Evolutionary conservation across 2,888 invertebrate genomes (phyloP).

Genomic region (Strigamia crassipes): DNA sequence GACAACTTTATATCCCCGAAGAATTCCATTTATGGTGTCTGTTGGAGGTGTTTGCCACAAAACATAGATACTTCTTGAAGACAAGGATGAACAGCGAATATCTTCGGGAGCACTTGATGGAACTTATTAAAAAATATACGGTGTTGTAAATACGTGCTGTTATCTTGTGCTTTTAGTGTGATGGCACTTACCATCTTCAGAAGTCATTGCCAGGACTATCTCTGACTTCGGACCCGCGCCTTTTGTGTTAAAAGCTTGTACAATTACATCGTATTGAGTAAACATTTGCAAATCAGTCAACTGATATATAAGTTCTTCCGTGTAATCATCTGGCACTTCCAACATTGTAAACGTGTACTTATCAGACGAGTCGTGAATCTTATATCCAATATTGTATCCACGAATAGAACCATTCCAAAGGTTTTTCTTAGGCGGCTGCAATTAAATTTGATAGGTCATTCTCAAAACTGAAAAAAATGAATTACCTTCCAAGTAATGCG

Average conservation of each 20-base stretch:
- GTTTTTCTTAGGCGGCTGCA: constrained; percentile 24
- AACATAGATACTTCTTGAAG: constrained; percentile 45
- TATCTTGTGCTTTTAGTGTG: neutral
- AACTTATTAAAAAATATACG: neutral
- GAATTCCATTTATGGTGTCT: constrained; percentile 42
- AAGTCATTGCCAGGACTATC: constrained; percentile 37
- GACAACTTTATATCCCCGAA: constrained; percentile 45
- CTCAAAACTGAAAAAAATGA: neutral
- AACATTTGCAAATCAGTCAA: constrained; percentile 36
- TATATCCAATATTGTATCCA: constrained; percentile 36
- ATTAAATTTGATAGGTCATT: neutral
- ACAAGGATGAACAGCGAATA: constrained; percentile 42
- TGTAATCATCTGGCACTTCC: constrained; percentile 45
- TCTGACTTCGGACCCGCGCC: constrained; percentile 39
- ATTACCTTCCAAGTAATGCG: constrained; percentile 45
- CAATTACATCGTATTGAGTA: constrained; percentile 26
- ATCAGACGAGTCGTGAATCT: constrained; percentile 6
- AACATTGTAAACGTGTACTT: neutral
- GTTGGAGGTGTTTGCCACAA: constrained; percentile 39
- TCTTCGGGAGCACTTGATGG: constrained; percentile 39
- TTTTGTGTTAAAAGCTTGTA: constrained; percentile 43
- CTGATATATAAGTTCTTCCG: constrained; percentile 41
- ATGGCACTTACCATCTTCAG: constrained; percentile 39
- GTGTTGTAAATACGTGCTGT: no score
- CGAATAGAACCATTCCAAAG: constrained; percentile 44